Base-by-base conservation (phyloP, 2,888 invertebrate species). In the Thumatha senex region DNA sequence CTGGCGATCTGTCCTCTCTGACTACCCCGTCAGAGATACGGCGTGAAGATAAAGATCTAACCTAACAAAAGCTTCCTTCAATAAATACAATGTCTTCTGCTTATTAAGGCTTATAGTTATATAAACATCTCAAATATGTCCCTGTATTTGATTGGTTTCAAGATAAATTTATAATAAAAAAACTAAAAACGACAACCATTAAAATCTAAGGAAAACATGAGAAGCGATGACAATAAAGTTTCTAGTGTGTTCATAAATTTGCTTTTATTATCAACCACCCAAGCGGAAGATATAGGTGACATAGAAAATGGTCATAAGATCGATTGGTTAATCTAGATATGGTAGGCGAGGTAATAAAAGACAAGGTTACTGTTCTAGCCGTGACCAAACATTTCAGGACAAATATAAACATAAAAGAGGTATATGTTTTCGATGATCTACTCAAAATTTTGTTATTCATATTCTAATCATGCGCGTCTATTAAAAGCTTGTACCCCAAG, bases 261-360 rank as follows among this genome's bases (percentile, higher is more conserved):
- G 54, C 42, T 66, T 71, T 67, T 70, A 67, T 64, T 59, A 63
- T 57, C 57, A 54, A 43, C 49, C 47, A 55, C 51, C 46, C 51
- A 61, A 51, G 57, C 56, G 55, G 63, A 61, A 63, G 58, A 65
- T 63, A 68, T 58, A 67, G n/a, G 67, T 61, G 49, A 55, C 52
- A 56, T 53, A 63, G 63, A 70, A 74, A 71, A 69, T 70, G 62
- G 68, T 56, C 63, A 58, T 64, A 68, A 63, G 63, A 74, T 65
- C 64, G 61, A 54, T 54, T 55, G 63, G 55, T 69, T 67, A 66
- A 71, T 72, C 67, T 66, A 49, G 46, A 70, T 68, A 77, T 76
- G 67, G 61, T 58, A 54, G 55, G 52, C 48, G 54, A 69, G 71
- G 71, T 71, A 72, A 67, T n/a, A 46, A 54, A 59, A 57, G 63